Conservation (phyloP, 1,140 invertebrate genomes). For the Bombus pyrosoma region DNA sequence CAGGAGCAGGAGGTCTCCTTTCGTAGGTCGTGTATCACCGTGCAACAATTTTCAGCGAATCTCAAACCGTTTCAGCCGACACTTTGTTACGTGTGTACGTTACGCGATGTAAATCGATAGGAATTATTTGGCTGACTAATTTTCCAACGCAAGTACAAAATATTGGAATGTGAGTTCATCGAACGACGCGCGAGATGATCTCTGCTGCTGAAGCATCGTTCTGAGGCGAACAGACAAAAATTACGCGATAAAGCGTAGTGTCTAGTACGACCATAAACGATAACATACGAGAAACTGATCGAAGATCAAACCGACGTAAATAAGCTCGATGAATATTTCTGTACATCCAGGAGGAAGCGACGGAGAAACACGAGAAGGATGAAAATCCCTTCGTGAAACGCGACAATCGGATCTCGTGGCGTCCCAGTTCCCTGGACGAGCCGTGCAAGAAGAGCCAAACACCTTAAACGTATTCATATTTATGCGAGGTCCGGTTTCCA, state of each 20-base stretch:
- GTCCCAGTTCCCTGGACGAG: too few species aligned
- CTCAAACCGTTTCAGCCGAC: neutral
- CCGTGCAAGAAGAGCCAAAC: neutral
- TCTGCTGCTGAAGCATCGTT: too few species aligned
- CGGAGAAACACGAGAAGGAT: neutral
- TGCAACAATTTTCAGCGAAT: neutral
- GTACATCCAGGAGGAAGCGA: neutral
- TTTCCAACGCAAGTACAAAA: too few species aligned
- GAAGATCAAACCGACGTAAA: too few species aligned
- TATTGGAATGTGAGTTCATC: accelerated
- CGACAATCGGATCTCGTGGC: neutral
- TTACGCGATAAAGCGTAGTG: too few species aligned
- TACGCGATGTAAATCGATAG: too few species aligned
- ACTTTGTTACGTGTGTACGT: too few species aligned
- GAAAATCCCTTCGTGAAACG: neutral
- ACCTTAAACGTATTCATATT: constrained; percentile 29
- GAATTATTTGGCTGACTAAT: too few species aligned
- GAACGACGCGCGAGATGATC: too few species aligned
- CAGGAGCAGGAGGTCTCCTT: neutral
- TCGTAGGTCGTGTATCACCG: neutral
- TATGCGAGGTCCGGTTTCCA: neutral
- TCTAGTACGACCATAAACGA: too few species aligned
- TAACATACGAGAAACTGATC: too few species aligned
- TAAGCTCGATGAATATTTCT: neutral
- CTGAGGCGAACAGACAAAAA: too few species aligned